Percentiles rank a stretch among this genome's conserved stretches.
Conservation (phyloP, 2,113 vertebrate species). For the Passer domesticus region DNA sequence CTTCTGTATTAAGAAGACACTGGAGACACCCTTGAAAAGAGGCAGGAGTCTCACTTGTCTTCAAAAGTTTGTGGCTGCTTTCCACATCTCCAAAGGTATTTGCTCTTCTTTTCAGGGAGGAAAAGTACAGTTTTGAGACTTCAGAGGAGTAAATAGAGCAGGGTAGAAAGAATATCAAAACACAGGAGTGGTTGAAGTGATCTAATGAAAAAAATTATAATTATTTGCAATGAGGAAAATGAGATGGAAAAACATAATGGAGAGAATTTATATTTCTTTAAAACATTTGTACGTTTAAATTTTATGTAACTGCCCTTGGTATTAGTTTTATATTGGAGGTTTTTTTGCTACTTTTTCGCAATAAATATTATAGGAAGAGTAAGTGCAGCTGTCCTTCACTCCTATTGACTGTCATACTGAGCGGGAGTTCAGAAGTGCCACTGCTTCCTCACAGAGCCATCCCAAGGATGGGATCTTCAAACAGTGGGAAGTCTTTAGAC, state of each 20-base stretch:
- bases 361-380: background rate
- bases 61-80: background rate
- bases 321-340: fast-evolving
- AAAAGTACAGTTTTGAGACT: background rate
- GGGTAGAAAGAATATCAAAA: background rate
- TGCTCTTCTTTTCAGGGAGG: background rate
- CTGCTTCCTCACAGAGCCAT: background rate
- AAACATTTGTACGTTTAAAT: background rate
- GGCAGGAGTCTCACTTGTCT: background rate
- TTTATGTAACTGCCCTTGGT: background rate
- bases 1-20: background rate
- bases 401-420: background rate
- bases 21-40: background rate
- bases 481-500: background rate
- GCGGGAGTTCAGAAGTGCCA: background rate
- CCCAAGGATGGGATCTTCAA: background rate
- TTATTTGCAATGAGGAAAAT: background rate
- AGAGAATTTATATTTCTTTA: background rate
- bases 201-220: background rate
- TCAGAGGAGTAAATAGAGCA: background rate
- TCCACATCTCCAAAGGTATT: background rate
- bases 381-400: background rate
- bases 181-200: background rate
- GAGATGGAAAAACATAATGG: background rate
- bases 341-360: background rate